phyloP scores from a whole-genome alignment of 2,113 vertebrate genomes.

The Chloropsis cyanopogon region DNA sequence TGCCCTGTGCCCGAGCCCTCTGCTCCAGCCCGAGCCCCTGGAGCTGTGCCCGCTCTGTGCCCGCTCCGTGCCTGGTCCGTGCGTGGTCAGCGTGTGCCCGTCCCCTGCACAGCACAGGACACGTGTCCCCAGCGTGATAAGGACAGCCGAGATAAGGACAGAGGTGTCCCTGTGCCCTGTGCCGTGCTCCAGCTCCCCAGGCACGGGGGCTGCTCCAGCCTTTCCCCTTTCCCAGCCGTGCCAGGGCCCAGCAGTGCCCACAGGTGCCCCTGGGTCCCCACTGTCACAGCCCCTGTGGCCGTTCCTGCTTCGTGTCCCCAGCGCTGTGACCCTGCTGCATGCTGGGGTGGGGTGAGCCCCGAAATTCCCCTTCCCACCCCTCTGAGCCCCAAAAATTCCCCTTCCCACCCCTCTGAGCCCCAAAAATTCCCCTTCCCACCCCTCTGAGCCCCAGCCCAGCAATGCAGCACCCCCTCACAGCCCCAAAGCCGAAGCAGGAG shows the following conservation, averaged over 20 bases:
- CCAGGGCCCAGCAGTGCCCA: background rate
- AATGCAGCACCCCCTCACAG: fast-evolving
- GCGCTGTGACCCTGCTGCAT: background rate
- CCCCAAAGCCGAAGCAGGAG: background rate
- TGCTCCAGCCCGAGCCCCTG: background rate
- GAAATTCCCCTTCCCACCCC: background rate
- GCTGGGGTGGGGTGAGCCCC: background rate
- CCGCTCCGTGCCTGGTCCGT: background rate
- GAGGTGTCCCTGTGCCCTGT: fast-evolving
- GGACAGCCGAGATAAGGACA: background rate
- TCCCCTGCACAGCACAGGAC: fast-evolving
- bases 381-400: too few relatives aligned
- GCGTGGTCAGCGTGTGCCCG: background rate
- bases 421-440: background rate
- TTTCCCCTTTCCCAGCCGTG: background rate
- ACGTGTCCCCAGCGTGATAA: background rate
- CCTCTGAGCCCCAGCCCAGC: background rate
- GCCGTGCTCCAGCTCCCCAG: background rate
- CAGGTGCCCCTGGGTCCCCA: background rate
- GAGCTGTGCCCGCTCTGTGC: background rate
- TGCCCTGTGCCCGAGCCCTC: background rate
- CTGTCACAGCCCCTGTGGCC: background rate
- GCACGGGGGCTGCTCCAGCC: background rate
- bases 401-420: too few relatives aligned
- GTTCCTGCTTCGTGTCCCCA: fast-evolving